A percentile compares a stretch with the other conserved stretches of the same genome.
Evolutionary conservation across 2,888 invertebrate species (phyloP).

Genomic region (Rhingia rostrata): DNA sequence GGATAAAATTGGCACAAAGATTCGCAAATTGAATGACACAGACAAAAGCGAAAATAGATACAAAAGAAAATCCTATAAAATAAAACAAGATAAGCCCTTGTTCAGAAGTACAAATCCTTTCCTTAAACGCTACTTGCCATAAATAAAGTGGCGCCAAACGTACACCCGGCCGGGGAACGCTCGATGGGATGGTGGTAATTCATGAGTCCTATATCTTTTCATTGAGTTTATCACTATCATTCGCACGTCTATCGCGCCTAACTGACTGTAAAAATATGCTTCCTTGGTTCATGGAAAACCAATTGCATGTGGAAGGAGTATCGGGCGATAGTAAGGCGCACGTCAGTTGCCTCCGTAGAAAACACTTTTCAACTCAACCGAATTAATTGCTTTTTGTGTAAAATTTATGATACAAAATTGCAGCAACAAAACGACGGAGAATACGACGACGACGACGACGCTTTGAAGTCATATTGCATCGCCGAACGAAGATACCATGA

Average conservation of each 20-base stretch:
- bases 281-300: conserved; percentile 45
- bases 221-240: conserved; percentile 68
- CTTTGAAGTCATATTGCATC: conserved; percentile 39
- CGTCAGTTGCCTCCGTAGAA: conserved; percentile 31
- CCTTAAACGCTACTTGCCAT: conserved; percentile 65
- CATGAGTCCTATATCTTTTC: conserved; percentile 52
- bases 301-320: conserved; percentile 24
- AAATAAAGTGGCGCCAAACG: conserved; percentile 70
- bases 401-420: conserved; percentile 68
- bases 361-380: conserved; percentile 45
- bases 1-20: conserved; percentile 38
- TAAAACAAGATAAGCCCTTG: conserved; percentile 64
- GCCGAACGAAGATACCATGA: conserved; percentile 15
- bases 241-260: conserved; percentile 69
- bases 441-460: conserved; percentile 1
- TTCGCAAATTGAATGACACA: conserved; percentile 53
- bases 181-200: conserved; percentile 39
- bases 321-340: conserved; percentile 19
- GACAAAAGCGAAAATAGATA: conserved; percentile 10
- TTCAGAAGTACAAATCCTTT: conserved; percentile 59
- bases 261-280: conserved; percentile 67
- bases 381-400: conserved; percentile 68
- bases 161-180: conserved; percentile 19
- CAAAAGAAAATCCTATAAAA: conserved; percentile 44
- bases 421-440: conserved; percentile 34